Evolutionary conservation across 2,113 vertebrate genomes (phyloP), one percentile per base, ranked within the genome.

Genomic region (Symphodus melops): DNA sequence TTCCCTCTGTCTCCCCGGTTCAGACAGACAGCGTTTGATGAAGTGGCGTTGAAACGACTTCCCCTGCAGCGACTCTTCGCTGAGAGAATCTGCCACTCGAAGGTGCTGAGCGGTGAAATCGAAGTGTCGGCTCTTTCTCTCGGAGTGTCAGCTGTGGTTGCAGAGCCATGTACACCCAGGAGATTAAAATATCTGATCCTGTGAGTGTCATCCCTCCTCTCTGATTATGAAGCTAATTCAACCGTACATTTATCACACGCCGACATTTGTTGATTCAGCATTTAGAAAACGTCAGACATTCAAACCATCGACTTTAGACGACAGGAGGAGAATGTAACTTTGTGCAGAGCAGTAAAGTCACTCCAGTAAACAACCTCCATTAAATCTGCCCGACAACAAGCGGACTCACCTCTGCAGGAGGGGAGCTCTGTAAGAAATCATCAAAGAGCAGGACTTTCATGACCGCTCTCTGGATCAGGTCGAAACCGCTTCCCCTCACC

Each of bases 401-500:
- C 20, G 37, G 49, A 20, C 88, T 46, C 12, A 94, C 94, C 90
- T 91, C 83, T 0, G 49, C 58, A 9, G 88, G 44, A 0, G 52
- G 10, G n/a, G 36, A 13, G 8, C 72, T 19, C 13, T 56, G 48
- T 10, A 75, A 57, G 11, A 78, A 78, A 17, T 93, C 88, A 0
- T 93, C 89, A 25, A 60, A 67, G 13, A 75, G 60, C 74, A 72
- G 49, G 59, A 97, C 95, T 72, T 91, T 93, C 94, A 99, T 93
- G 0, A 90, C 86, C 21, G 96, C 97, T 67, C 68, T 94, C 92
- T 99, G 97, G 83, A 97, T 95, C 67, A 96, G 91, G 66, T 94
- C 91, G 64, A 99, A 99, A 33, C 96, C 95, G 0, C 75, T 93
- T 59, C 97, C 98, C 0, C 68, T 82, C 58, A 98, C 94, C 9